Evolutionary conservation across 2,797 vertebrate genomes (phyloP).

Genomic region (Pseudochirops cupreus): DNA sequence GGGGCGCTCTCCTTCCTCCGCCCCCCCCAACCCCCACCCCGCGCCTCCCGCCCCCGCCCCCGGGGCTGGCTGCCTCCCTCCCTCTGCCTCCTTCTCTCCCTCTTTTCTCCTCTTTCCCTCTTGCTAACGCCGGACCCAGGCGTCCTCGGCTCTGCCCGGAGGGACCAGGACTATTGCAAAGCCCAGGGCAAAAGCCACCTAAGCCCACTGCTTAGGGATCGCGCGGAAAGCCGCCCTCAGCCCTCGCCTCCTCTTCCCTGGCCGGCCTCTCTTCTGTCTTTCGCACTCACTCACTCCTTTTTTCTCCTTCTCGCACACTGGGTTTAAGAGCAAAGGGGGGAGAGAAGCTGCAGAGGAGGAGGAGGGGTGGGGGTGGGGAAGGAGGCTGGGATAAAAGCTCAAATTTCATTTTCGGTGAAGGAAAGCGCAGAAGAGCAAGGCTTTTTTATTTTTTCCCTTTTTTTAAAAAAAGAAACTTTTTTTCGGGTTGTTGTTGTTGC

Average conservation of each 20-base stretch:
- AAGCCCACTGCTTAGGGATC: neutral
- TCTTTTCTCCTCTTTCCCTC: slow-evolving; percentile 15
- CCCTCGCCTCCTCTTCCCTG: neutral
- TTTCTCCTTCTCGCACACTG: slow-evolving; percentile 52
- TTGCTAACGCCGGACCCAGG: slow-evolving; percentile 48
- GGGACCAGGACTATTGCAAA: slow-evolving; percentile 13
- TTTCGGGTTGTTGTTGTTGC: slow-evolving; percentile 48
- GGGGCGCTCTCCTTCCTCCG: slow-evolving; percentile 67
- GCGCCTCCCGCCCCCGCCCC: slow-evolving; percentile 72
- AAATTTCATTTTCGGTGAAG: slow-evolving; percentile 71
- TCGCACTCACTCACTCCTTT: slow-evolving; percentile 57
- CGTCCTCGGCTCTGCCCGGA: slow-evolving; percentile 52
- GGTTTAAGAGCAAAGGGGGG: slow-evolving; percentile 58
- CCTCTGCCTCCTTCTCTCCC: slow-evolving; percentile 67
- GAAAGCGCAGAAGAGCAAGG: slow-evolving; percentile 62
- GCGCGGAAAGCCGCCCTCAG: neutral
- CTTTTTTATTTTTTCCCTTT: slow-evolving; percentile 35
- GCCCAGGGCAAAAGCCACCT: neutral
- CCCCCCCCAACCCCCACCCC: slow-evolving; percentile 25
- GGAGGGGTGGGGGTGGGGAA: slow-evolving; percentile 21
- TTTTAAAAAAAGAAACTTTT: slow-evolving; percentile 59
- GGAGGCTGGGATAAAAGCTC: slow-evolving; percentile 64
- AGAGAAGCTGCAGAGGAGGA: slow-evolving; percentile 64
- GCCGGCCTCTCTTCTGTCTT: slow-evolving; percentile 50
- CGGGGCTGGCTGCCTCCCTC: slow-evolving; percentile 61